Conservation (phyloP, 2,888 invertebrate genomes). For the Epistrophella euchroma region DNA sequence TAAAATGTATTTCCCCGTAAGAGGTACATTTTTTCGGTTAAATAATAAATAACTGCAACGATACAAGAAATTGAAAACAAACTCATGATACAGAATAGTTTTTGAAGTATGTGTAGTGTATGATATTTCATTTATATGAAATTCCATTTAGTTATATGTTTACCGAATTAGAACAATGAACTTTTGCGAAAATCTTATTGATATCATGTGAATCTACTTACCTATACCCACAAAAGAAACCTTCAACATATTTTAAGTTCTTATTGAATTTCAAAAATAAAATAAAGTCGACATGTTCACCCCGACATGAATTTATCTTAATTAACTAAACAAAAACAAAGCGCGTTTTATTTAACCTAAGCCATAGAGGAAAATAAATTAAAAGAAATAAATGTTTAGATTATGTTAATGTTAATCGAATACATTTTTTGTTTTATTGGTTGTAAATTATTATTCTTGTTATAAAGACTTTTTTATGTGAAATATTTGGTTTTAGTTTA, state of each 20-base stretch:
- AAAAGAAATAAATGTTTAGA: constrained; percentile 22
- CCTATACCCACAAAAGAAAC: background rate
- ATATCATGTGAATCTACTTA: background rate
- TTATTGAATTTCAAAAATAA: background rate
- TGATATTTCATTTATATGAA: no score
- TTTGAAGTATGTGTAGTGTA: no score
- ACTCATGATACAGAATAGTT: background rate
- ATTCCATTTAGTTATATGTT: background rate
- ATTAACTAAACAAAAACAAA: constrained; percentile 22
- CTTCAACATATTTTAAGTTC: background rate
- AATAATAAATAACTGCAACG: no score
- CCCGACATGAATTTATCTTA: constrained; percentile 19
- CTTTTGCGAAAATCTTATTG: background rate
- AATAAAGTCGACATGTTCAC: background rate
- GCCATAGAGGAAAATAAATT: constrained; percentile 2
- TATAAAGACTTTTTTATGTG: background rate
- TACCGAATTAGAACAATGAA: constrained; percentile 1
- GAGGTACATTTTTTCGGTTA: background rate
- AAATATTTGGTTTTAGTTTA: background rate
- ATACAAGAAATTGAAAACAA: background rate
- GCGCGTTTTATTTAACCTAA: constrained; percentile 4
- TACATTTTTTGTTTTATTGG: background rate
- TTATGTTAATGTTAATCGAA: constrained; percentile 29
- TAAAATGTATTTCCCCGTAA: background rate
- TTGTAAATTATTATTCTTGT: background rate